Evolutionary conservation across 1,140 invertebrate species (phyloP), one percentile per base, ranked within the genome.

Genomic region (Drosophila mojavensis): DNA sequence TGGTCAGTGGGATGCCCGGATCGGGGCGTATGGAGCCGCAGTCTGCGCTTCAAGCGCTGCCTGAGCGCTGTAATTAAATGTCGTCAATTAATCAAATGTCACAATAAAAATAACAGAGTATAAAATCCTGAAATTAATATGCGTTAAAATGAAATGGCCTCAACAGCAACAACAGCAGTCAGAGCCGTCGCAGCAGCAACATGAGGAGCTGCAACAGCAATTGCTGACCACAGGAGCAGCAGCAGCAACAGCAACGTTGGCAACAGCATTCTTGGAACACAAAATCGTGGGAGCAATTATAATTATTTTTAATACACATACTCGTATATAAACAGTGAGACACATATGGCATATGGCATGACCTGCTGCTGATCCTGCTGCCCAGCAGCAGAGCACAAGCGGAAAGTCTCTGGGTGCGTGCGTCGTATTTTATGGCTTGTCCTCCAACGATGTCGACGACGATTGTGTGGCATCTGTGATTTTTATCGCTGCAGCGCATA

Each of bases 11-110:
- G 28, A 41, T 39, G 33, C 33, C 2, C 33, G 64, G 36, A 43
- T 50, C 11, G 63, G 17, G 13, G 39, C 17, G 50, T 28, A 10
- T 10, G 55, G 43, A 41, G 26, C 47, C 48, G 61, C 67, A 64
- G 64, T 51, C 65, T 73, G 72, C 72, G 69, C 66, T 62, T 45
- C 69, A 75, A 56, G 28, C 20, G 55, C 71, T 73, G 63, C 70
- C 58, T 64, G 67, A 41, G 60, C 69, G 63, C 47, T 89, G 85
- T 91, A 91, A 91, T 91, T 91, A 91, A 91, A 91, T 91, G 90
- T 91, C 90, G 80, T 88, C 90, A 91, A 91, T 91, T 91, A 91
- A 91, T 91, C 90, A 91, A 91, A 91, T 91, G 86, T 89, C 84
- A 90, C 85, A 90, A 90, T 90, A 90, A 90, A 90, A 90, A 90